Evolutionary conservation across 1,140 invertebrate genomes (phyloP), one percentile per base, ranked within the genome.

Genomic region (Drosophila neocordata): DNA sequence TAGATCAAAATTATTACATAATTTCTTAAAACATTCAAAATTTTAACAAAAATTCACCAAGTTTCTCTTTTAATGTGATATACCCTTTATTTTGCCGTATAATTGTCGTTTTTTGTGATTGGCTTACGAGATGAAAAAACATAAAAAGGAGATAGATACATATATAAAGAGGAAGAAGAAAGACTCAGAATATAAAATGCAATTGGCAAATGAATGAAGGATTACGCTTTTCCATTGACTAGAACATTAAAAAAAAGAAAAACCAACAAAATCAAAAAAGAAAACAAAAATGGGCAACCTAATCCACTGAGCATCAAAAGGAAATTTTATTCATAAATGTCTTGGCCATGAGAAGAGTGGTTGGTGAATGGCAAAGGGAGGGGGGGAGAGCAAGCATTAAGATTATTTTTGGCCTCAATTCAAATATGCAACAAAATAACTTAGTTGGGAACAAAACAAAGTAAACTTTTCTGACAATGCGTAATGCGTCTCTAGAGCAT

Each of bases 401-500:
- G 80, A 80, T 48, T 48, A 48, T 48, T 20, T 48, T 48, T 48
- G 15, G 41, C 18, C 41, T 20, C 41, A 48, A 20, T 48, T 48
- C 41, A 48, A 48, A 48, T 48, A 48, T 48, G 41, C 41, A 48
- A 48, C 80, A 60, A 84, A 80, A 80, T 55, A 38, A 77, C 41
- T 20, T 20, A 48, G 15, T 48, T 48, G 41, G 20, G 41, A 79
- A 44, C 52, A 69, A 81, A 73, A 51, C 52, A 37, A 64, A 22
- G 53, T 55, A 72, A 55, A 75, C 79, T 85, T 70, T 79, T 84
- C 79, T 66, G 59, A 18, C 62, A 84, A 52, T 78, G 58, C 22
- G 48, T 66, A 83, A 83, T 85, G 81, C 72, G 81, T 56, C 80
- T 79, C 81, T 2, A 41, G 80, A 81, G 80, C 82, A 79, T 83